phyloP scores from a whole-genome alignment of 2,888 invertebrate species.

The Elgonia sp. region DNA sequence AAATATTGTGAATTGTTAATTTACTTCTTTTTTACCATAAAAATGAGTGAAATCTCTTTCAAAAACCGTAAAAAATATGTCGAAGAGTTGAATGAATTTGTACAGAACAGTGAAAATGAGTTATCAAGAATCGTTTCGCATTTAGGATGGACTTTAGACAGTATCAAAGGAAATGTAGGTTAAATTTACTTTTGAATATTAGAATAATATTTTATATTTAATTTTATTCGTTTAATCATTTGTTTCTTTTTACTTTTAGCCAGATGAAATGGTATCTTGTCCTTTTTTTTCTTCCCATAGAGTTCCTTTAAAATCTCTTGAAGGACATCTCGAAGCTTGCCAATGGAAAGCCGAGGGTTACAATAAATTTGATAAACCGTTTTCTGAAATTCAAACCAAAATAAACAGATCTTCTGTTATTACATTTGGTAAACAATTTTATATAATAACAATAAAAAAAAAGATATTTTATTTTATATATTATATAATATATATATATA shows the following conservation, averaged over 20 bases:
- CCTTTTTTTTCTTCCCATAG: constrained; percentile 87
- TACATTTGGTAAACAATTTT: constrained; percentile 83
- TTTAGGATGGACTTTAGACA: constrained; percentile 36
- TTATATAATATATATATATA: too few relatives aligned
- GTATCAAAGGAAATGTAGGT: constrained; percentile 33
- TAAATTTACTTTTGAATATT: constrained; percentile 35
- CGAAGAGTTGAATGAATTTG: constrained; percentile 4
- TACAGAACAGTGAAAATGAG: constrained; percentile 1
- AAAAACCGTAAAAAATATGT: constrained; percentile 19
- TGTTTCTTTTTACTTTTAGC: constrained; percentile 72
- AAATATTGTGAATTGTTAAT: too few relatives aligned
- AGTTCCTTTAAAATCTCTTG: constrained; percentile 85
- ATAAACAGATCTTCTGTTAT: constrained; percentile 84
- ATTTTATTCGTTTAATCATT: neutral
- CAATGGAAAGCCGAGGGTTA: constrained; percentile 87
- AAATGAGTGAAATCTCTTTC: neutral
- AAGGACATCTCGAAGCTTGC: constrained; percentile 87
- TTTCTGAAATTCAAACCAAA: constrained; percentile 87
- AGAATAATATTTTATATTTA: neutral
- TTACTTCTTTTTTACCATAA: neutral
- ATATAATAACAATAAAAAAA: too few relatives aligned
- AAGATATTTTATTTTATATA: too few relatives aligned
- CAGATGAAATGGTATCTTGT: constrained; percentile 85
- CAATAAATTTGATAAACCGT: constrained; percentile 85
- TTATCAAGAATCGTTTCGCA: constrained; percentile 12